A percentile compares a stretch with the other conserved stretches of the same genome.
Evolutionary conservation across 2,888 invertebrate genomes (phyloP).

Genomic region (Cynaeus angustus): DNA sequence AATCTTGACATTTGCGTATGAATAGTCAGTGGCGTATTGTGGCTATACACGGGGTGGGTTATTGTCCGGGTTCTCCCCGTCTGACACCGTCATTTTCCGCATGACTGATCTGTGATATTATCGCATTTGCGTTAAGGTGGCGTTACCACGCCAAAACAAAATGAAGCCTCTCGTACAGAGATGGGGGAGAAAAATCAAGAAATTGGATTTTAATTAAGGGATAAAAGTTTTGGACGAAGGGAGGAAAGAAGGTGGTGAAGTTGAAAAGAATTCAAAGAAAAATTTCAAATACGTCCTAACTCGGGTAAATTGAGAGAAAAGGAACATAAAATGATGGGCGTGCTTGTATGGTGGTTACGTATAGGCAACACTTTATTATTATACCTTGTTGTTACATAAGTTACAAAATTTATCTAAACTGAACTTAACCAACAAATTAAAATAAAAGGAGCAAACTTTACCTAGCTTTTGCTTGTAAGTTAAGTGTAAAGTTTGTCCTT

Average conservation of each 20-base stretch:
- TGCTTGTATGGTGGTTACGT: too few species aligned
- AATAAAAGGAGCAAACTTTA: too few species aligned
- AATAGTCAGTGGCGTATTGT: conserved; percentile 63
- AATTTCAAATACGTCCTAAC: too few species aligned
- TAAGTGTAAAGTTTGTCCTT: too few species aligned
- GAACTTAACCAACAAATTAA: too few species aligned
- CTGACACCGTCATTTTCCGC: conserved; percentile 72
- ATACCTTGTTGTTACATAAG: too few species aligned
- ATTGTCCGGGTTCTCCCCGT: conserved; percentile 68
- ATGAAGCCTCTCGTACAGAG: not conserved
- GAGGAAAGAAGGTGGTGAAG: not conserved
- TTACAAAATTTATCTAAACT: too few species aligned
- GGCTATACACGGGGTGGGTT: conserved; percentile 62
- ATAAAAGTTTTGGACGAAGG: not conserved
- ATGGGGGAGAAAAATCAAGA: not conserved
- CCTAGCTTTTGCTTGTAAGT: too few species aligned
- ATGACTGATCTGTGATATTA: conserved; percentile 68
- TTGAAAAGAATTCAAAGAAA: not conserved
- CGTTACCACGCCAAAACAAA: conserved; percentile 22
- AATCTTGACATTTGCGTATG: conserved; percentile 71
- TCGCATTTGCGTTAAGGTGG: conserved; percentile 46
- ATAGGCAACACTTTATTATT: too few species aligned
- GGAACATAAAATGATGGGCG: too few species aligned
- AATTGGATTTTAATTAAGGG: not conserved
- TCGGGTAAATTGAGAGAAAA: too few species aligned